These are phyloP conservation scores for Pelobates cultripes DNA, from an alignment of 2,797 vertebrate genomes.

Conservation along the genomic window DNA sequence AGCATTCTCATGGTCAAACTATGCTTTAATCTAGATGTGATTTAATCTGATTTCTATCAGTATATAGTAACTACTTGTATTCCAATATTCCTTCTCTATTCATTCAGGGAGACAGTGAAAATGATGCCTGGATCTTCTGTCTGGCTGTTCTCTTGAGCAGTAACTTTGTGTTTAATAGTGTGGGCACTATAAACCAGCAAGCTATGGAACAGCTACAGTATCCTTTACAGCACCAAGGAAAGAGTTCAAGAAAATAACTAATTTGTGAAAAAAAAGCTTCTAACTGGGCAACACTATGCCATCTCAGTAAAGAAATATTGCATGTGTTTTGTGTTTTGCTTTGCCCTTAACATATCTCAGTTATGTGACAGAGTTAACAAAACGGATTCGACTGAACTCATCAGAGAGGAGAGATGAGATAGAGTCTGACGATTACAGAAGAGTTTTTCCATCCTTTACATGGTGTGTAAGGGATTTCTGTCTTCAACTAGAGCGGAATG, in stretches of 20 bases:
- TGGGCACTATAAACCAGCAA: slow-evolving; percentile 25
- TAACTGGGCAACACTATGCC: too few species aligned
- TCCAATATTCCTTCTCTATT: background rate
- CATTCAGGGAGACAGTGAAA: slow-evolving; percentile 26
- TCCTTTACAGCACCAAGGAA: slow-evolving; percentile 8
- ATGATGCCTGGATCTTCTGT: slow-evolving; percentile 31
- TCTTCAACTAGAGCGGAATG: background rate
- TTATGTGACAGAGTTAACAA: slow-evolving; percentile 21
- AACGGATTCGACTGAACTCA: slow-evolving; percentile 5
- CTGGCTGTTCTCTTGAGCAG: slow-evolving; percentile 21
- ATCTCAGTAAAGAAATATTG: too few species aligned
- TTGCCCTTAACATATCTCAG: slow-evolving; percentile 15
- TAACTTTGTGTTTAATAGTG: slow-evolving; percentile 23
- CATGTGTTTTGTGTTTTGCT: too few species aligned
- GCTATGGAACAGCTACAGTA: slow-evolving; percentile 31
- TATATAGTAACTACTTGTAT: background rate
- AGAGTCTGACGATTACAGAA: background rate
- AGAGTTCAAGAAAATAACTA: too few species aligned
- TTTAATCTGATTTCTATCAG: too few species aligned
- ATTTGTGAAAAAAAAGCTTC: too few species aligned
- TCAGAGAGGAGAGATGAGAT: background rate
- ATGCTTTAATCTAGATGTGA: too few species aligned
- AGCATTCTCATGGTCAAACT: too few species aligned
- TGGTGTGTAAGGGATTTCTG: slow-evolving; percentile 27
- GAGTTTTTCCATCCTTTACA: slow-evolving; percentile 11